These are phyloP conservation scores for Scylla paramamosain DNA, from an alignment of 1,140 invertebrate genomes.

Conservation along the genomic window DNA sequence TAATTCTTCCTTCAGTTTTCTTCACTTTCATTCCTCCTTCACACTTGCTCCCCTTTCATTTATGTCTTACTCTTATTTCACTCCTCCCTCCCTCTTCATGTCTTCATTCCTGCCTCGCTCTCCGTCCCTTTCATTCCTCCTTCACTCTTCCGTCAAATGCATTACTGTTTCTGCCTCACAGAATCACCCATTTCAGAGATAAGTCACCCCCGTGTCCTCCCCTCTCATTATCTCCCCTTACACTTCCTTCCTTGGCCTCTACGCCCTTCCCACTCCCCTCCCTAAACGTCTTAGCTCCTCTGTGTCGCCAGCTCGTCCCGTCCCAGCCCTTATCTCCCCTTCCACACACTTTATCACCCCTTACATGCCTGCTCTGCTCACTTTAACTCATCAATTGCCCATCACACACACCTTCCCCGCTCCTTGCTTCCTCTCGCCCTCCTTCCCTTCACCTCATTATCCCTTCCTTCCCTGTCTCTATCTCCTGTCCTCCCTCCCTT, in stretches of 20 bases:
- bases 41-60: too few relatives aligned
- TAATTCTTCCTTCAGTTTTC: too few relatives aligned
- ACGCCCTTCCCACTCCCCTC: not conserved
- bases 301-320: not conserved
- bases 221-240: not conserved
- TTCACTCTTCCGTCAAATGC: too few relatives aligned
- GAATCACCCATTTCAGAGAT: too few relatives aligned
- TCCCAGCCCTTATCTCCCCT: not conserved
- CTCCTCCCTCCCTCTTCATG: too few relatives aligned
- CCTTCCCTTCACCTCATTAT: not conserved
- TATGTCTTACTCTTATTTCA: too few relatives aligned
- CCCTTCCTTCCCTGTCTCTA: too few relatives aligned
- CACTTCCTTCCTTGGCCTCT: not conserved
- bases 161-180: too few relatives aligned
- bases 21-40: too few relatives aligned
- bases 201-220: not conserved
- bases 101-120: too few relatives aligned
- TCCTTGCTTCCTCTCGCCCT: not conserved
- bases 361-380: not conserved
- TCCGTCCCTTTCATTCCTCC: too few relatives aligned
- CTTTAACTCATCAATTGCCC: not conserved
- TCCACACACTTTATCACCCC: not conserved
- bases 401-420: not conserved
- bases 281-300: not conserved
- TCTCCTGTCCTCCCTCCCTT: too few relatives aligned